These are phyloP conservation scores for Serranus cabrilla DNA, from an alignment of 2,797 vertebrate genomes.

Conservation along the genomic window DNA sequence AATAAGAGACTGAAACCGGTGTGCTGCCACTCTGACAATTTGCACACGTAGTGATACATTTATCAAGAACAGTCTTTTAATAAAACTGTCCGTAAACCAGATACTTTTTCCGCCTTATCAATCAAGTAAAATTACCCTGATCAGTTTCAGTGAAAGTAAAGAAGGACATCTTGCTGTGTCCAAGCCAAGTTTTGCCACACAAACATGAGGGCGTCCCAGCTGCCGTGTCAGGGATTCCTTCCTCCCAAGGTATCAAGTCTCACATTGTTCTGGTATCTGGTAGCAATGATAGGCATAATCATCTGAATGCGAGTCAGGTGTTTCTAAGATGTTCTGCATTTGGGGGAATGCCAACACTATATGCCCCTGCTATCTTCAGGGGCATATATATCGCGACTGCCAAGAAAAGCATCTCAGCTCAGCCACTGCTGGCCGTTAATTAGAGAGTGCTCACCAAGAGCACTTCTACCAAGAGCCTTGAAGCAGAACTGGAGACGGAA, in stretches of 20 bases:
- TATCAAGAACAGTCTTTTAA: conserved; percentile 8
- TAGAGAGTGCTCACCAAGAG: conserved; percentile 76
- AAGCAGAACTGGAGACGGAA: conserved; percentile 67
- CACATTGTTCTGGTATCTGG: conserved; percentile 50
- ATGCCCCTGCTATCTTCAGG: conserved; percentile 54
- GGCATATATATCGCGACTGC: conserved; percentile 63
- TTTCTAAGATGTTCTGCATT: conserved; percentile 59
- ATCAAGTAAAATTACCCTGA: conserved; percentile 28
- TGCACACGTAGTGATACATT: conserved; percentile 11
- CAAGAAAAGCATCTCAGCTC: conserved; percentile 71
- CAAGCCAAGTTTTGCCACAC: conserved; percentile 37
- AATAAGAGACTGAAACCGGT: conserved; percentile 46
- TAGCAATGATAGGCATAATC: conserved; percentile 47
- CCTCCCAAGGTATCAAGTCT: conserved; percentile 47
- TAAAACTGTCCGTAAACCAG: conserved; percentile 6
- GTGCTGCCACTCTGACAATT: conserved; percentile 22
- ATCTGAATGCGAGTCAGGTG: conserved; percentile 65
- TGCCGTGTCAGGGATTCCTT: conserved; percentile 39
- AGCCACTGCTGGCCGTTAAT: conserved; percentile 79
- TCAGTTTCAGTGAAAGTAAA: conserved; percentile 50
- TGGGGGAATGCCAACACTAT: conserved; percentile 66
- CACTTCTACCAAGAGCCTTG: conserved; percentile 66
- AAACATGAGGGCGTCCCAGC: conserved; percentile 26
- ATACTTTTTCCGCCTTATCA: conserved; percentile 20
- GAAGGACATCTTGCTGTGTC: conserved; percentile 32